These are phyloP conservation scores for Caenorhabditis briggsae DNA, from an alignment of 1,140 invertebrate species.

Conservation along the genomic window DNA sequence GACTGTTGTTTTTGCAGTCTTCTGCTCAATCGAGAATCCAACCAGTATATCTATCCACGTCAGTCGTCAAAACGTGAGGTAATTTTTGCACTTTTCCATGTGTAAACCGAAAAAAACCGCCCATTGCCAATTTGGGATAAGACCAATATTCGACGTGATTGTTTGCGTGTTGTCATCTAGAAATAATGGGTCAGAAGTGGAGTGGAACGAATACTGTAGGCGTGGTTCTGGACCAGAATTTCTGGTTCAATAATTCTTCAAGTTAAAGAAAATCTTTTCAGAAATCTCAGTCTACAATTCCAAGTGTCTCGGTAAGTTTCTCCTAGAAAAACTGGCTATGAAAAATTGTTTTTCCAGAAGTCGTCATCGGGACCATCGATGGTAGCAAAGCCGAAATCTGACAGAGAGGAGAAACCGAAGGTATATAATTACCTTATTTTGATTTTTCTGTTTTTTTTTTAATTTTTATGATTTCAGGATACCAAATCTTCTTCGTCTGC, in stretches of 20 bases:
- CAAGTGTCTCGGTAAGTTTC: background rate
- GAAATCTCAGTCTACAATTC: background rate
- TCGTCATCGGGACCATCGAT: background rate
- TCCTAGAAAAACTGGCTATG: background rate
- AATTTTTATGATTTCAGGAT: no score
- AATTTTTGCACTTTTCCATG: background rate
- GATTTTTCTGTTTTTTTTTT: no score
- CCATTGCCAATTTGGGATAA: background rate
- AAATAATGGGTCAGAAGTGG: slow-evolving; percentile 18
- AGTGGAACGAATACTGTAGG: slow-evolving; percentile 4
- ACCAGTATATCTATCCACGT: slow-evolving; percentile 24
- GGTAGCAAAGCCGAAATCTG: background rate
- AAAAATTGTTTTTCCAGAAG: background rate
- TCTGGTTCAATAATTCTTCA: background rate
- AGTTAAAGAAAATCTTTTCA: background rate
- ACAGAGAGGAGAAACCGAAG: background rate
- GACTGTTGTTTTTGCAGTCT: background rate
- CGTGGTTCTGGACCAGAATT: background rate
- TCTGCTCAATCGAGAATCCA: background rate
- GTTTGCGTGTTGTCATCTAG: background rate
- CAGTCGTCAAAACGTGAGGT: background rate
- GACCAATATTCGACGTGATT: slow-evolving; percentile 9
- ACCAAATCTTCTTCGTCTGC: background rate
- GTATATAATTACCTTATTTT: no score
- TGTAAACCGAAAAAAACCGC: background rate